Percentiles rank a stretch among this genome's conserved stretches.
Evolutionary conservation across 2,888 invertebrate species (phyloP).

Genomic region (Xylota sylvarum): DNA sequence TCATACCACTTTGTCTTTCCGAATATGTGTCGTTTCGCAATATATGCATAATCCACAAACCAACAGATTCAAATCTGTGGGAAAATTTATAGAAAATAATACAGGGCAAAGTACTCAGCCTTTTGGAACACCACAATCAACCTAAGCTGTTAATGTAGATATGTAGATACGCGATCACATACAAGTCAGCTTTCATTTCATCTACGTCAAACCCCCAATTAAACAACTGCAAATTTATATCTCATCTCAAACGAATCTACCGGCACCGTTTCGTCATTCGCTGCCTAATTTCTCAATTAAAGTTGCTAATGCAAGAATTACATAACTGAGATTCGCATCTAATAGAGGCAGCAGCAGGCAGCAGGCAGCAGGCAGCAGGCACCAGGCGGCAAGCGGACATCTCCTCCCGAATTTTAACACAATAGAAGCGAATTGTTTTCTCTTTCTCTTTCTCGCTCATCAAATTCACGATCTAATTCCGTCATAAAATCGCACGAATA

Average conservation of each 20-base stretch:
- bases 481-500: conserved; percentile 66
- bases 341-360: background rate
- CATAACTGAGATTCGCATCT: conserved; percentile 61
- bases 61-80: too few relatives aligned
- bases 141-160: too few relatives aligned
- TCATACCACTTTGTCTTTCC: too few relatives aligned
- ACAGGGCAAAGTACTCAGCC: background rate
- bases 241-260: conserved; percentile 42
- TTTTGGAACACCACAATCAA: conserved; percentile 2
- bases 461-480: conserved; percentile 71
- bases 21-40: too few relatives aligned
- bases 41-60: too few relatives aligned
- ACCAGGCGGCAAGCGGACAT: background rate
- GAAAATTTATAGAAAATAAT: background rate
- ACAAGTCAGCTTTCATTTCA: background rate
- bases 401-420: conserved; percentile 23
- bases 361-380: too few relatives aligned
- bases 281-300: conserved; percentile 65
- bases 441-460: conserved; percentile 21
- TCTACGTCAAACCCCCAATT: conserved; percentile 21
- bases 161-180: too few relatives aligned
- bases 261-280: conserved; percentile 36
- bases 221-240: conserved; percentile 23
- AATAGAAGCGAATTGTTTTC: conserved; percentile 29
- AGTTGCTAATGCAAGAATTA: conserved; percentile 68